phyloP scores from a whole-genome alignment of 2,113 vertebrate genomes.

The Boulengeromyrus knoepffleri region DNA sequence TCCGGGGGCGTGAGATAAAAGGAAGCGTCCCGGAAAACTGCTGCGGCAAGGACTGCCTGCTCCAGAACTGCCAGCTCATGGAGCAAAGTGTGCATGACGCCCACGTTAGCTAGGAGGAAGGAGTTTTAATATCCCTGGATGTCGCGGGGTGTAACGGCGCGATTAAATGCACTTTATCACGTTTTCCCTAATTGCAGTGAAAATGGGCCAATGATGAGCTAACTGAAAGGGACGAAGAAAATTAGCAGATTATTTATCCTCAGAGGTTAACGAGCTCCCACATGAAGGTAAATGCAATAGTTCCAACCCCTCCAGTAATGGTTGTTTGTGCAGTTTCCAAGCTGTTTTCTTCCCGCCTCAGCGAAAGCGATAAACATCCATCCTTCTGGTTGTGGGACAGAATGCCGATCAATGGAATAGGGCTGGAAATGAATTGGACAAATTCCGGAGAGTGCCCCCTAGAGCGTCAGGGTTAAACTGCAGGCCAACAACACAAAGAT shows the following conservation, averaged over 20 bases:
- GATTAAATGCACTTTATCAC: conserved; percentile 1
- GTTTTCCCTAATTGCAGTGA: not conserved
- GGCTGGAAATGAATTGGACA: not conserved
- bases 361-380: not conserved
- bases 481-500: not conserved
- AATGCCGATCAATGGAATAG: not conserved
- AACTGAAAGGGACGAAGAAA: not conserved
- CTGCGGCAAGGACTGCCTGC: not conserved
- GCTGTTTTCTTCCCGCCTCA: not conserved
- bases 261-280: not conserved
- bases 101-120: not conserved
- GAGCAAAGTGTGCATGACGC: not conserved
- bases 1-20: no score
- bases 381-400: not conserved
- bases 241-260: not conserved
- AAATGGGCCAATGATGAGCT: conserved; percentile 7
- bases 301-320: not conserved
- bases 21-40: not conserved
- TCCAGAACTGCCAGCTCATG: not conserved
- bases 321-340: not conserved
- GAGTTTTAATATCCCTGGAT: not conserved
- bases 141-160: not conserved
- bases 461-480: not conserved
- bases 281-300: not conserved
- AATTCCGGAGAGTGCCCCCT: not conserved